Base-by-base conservation (phyloP, 1,140 invertebrate genomes). In the Neoseiulus cucumeris region DNA sequence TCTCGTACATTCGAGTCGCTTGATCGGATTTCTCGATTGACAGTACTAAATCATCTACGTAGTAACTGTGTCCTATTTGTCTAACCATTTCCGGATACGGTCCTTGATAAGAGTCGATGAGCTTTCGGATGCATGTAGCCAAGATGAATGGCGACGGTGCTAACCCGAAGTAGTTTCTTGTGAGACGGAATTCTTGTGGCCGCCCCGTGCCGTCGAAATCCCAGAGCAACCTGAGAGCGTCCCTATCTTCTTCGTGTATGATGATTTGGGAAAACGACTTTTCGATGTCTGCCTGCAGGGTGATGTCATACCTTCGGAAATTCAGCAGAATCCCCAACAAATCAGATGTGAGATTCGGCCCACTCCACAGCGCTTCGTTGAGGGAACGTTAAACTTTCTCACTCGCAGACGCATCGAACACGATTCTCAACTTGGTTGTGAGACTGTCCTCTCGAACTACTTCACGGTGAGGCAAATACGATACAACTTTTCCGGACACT, bases 401-500 rank as follows among this genome's bases (percentile, higher is more conserved):
- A n/a, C 0, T 42, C 9, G 65, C 33, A 14, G 41, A 64, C 30
- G 65, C 44, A 64, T 74, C 70, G 51, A 72, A 74, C 0, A 74
- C 72, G 0, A 71, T 64, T 1, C 73, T 51, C 0, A 72, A 1
- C 55, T 71, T 70, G 5, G 70, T 72, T 0, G 69, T 70, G 0
- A 18, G 42, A 28, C 67, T 72, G 1, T 68, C 41, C 65, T 68
- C 66, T 6, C 69, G 70, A 7, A 73, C 67, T 0, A 73, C 71
- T 0, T 70, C 65, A 12, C 70, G 69, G 64, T 73, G 73, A 18
- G 70, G 70, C 9, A 72, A 28, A 64, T 71, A 74, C 55, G 47
- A 65, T 39, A 39, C 33, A 9, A 9, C 4, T 39, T 9, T 9
- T 39, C 4, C 9, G 33, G 33, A 9, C 9, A 6, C 33, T 39